Evolutionary conservation across 1,140 invertebrate species (phyloP).

Genomic region (Carposina sasakii): DNA sequence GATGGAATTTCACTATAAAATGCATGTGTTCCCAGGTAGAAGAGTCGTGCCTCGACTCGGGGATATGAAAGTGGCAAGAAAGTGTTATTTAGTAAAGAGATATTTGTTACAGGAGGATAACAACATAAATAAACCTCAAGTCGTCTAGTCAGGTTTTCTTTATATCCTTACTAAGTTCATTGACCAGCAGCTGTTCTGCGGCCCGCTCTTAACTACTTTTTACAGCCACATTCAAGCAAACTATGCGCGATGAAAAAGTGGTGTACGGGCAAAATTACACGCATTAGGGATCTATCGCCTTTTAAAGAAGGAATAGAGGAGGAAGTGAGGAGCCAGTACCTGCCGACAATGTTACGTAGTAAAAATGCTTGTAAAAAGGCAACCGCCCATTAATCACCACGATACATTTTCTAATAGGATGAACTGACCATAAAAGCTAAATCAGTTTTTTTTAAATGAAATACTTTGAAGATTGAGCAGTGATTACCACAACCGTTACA

Average conservation of each 20-base stretch:
- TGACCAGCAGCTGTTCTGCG: slow-evolving; percentile 27
- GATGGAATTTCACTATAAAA: slow-evolving; percentile 21
- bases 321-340: slow-evolving; percentile 45
- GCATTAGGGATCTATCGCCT: slow-evolving; percentile 39
- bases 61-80: neutral
- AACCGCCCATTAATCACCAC: slow-evolving; percentile 26
- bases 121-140: too few species aligned
- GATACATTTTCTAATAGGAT: too few species aligned
- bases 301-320: slow-evolving; percentile 55
- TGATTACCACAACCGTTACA: too few species aligned
- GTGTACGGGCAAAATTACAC: slow-evolving; percentile 45
- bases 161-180: slow-evolving; percentile 38
- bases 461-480: too few species aligned
- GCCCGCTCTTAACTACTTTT: slow-evolving; percentile 32
- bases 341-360: slow-evolving; percentile 24
- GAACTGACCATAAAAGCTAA: too few species aligned
- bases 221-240: slow-evolving; percentile 31
- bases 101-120: too few species aligned
- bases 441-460: too few species aligned
- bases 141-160: too few species aligned
- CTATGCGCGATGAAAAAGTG: slow-evolving; percentile 39
- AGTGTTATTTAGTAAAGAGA: neutral
- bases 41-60: too few species aligned
- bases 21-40: slow-evolving; percentile 19
- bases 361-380: slow-evolving; percentile 43